These are phyloP conservation scores for Lophochroa leadbeateri DNA, from an alignment of 2,113 vertebrate genomes.

Conservation along the genomic window DNA sequence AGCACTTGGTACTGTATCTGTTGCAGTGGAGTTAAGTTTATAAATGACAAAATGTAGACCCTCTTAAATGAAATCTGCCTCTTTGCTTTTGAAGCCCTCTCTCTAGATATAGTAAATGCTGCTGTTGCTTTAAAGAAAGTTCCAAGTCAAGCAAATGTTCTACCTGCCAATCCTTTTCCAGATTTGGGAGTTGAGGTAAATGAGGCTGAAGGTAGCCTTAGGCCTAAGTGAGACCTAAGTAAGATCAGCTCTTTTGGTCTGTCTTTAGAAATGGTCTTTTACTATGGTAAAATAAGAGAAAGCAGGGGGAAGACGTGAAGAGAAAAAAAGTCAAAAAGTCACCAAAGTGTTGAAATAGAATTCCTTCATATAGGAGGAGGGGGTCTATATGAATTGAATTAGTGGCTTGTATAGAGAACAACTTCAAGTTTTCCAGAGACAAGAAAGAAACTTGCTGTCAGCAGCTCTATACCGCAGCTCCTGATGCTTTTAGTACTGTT, in stretches of 20 bases:
- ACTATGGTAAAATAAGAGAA: background rate
- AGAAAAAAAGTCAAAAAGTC: background rate
- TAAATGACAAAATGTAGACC: background rate
- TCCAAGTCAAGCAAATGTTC: background rate
- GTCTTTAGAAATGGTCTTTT: background rate
- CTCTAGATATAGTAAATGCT: background rate
- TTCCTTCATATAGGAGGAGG: background rate
- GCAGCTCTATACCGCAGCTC: background rate
- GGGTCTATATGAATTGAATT: background rate
- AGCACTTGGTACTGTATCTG: background rate
- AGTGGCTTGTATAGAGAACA: background rate
- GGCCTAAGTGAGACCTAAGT: background rate
- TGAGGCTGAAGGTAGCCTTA: conserved; percentile 11
- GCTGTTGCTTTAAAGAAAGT: background rate
- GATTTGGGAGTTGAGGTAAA: background rate
- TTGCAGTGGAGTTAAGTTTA: background rate
- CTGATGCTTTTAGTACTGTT: background rate
- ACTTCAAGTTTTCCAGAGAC: background rate
- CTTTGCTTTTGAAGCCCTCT: background rate
- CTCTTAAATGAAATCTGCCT: background rate
- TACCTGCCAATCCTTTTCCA: conserved; percentile 3
- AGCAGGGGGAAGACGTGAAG: background rate
- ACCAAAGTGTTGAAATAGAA: background rate
- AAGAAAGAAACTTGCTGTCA: background rate
- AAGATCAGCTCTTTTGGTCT: background rate